Conservation (phyloP, 2,888 invertebrate genomes). For the Tridacna crocea region DNA sequence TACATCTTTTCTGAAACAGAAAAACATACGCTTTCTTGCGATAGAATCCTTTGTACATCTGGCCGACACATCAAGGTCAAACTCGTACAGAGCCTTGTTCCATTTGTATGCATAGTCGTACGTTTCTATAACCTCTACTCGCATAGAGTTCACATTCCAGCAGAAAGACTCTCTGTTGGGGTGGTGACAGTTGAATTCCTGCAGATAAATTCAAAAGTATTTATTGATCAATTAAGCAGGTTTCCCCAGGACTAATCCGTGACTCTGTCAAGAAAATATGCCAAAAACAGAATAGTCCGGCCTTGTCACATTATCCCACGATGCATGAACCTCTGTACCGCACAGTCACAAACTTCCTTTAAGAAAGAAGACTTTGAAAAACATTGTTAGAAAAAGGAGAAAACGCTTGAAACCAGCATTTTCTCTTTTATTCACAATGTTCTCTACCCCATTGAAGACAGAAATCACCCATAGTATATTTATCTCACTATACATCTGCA, state of each 20-base stretch:
- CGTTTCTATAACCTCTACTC: conserved; percentile 56
- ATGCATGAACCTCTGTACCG: too few species aligned
- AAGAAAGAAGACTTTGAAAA: too few species aligned
- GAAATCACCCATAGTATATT: too few species aligned
- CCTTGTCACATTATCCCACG: too few species aligned
- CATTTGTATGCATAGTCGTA: conserved; percentile 50
- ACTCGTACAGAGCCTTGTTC: conserved; percentile 49
- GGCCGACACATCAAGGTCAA: conserved; percentile 50
- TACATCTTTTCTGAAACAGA: too few species aligned
- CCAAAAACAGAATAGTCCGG: not conserved
- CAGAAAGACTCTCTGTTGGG: conserved; percentile 45
- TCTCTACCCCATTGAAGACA: too few species aligned
- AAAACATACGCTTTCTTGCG: conserved; percentile 14
- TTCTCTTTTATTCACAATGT: too few species aligned
- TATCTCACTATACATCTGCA: too few species aligned
- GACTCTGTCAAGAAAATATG: too few species aligned
- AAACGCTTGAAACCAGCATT: too few species aligned
- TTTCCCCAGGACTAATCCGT: not conserved
- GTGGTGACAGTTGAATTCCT: conserved; percentile 59
- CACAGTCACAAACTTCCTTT: too few species aligned
- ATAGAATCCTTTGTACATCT: conserved; percentile 43
- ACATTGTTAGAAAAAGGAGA: too few species aligned
- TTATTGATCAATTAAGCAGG: not conserved
- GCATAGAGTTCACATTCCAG: conserved; percentile 54
- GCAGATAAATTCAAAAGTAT: not conserved